Percentiles rank a stretch among this genome's conserved stretches.
These are phyloP conservation scores for Pseudococcus viburni DNA, from an alignment of 2,888 invertebrate genomes.

Conservation along the genomic window DNA sequence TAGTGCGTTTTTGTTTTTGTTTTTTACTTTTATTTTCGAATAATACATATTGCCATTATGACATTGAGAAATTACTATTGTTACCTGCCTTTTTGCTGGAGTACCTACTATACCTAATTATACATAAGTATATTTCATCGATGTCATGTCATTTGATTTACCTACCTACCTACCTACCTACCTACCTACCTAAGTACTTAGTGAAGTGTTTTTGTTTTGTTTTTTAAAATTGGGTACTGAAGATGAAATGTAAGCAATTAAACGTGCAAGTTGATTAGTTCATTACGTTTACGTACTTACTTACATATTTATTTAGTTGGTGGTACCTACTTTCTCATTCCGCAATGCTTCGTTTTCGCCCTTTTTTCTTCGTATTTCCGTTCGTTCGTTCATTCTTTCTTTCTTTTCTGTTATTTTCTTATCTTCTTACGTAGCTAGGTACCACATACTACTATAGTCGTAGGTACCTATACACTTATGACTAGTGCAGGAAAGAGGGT, in stretches of 20 bases:
- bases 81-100: constrained; percentile 37
- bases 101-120: not conserved
- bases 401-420: no score
- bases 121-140: not conserved
- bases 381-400: no score
- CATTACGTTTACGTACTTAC: no score
- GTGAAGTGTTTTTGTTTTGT: not conserved
- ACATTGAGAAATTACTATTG: constrained; percentile 8
- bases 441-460: no score
- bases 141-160: constrained; percentile 19
- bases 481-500: no score
- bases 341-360: no score
- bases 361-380: no score
- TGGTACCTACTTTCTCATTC: no score
- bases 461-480: no score
- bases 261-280: constrained; percentile 14
- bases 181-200: not conserved
- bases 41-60: not conserved
- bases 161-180: no score
- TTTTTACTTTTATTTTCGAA: not conserved
- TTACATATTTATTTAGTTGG: no score
- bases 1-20: not conserved
- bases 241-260: not conserved
- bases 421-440: no score
- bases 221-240: not conserved